Percentiles rank a stretch among this genome's conserved stretches.
Conservation (phyloP, 53 echinoderm and acorn worm species). For the Hippasteria phrygiana region DNA sequence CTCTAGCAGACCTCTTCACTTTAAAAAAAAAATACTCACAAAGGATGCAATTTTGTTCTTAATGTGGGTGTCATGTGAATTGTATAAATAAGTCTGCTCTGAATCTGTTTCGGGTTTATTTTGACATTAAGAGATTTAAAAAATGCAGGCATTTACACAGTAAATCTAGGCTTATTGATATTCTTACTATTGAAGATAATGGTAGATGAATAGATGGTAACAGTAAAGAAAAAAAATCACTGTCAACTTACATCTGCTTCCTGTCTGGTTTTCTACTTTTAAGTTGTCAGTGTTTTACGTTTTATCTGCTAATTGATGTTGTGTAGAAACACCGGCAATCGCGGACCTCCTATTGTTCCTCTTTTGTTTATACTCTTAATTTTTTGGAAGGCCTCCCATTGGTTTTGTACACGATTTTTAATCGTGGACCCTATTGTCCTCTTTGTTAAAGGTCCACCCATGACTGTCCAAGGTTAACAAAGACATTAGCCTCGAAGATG, state of each 20-base stretch:
- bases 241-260: slow-evolving; percentile 13
- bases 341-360: no score
- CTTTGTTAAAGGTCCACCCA: no score
- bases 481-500: no score
- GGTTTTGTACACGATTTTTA: no score
- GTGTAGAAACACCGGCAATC: no score
- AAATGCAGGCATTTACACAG: slow-evolving; percentile 68
- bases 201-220: slow-evolving; percentile 57
- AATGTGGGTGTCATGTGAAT: slow-evolving; percentile 5
- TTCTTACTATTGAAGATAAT: slow-evolving; percentile 55
- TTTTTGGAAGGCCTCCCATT: no score
- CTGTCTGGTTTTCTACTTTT: slow-evolving; percentile 13
- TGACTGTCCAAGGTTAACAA: no score
- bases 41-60: slow-evolving; percentile 16
- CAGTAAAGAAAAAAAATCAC: slow-evolving; percentile 46
- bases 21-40: slow-evolving; percentile 32
- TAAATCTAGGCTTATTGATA: slow-evolving; percentile 58
- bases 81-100: slow-evolving; percentile 15
- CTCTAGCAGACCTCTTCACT: slow-evolving; percentile 10
- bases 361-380: no score
- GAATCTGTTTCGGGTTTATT: slow-evolving; percentile 16
- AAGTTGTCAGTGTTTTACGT: neutral
- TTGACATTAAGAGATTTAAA: slow-evolving; percentile 33
- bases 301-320: no score
- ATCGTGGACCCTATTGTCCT: no score